Base-by-base conservation (phyloP, 2,113 vertebrate genomes). In the Lamprotornis superbus region DNA sequence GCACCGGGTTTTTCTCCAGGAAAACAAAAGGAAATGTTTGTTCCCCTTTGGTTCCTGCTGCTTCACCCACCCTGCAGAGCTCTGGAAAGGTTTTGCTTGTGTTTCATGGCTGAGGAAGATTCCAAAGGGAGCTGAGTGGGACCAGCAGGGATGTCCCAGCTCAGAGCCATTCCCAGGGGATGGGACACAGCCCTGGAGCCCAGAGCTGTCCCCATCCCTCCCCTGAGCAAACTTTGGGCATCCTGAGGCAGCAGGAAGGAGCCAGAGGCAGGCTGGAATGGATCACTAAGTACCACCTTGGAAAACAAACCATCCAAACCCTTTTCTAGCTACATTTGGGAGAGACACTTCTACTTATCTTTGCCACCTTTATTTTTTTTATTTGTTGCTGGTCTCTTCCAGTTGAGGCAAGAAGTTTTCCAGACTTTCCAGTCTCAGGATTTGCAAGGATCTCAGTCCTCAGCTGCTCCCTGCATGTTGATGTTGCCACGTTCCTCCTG, bases 201-300 rank as follows among this genome's bases (percentile, higher is more conserved):
- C 59, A 37, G 50, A 2, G 19, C 71, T 70, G 46, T 13, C 52
- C 70, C 86, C 61, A 39, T 4, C 40, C 40, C 39, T 69, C 6
- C 69, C 46, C 64, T 65, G 68, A 68, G 67, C 73, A 86, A 65
- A 59, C 71, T 21, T 5, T 7, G 59, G 82, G 28, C 65, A 33
- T 33, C 25, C 37, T 13, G 49, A 68, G 49, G 35, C 30, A 20
- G 69, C 73, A 81, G 67, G 69, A 77, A 60, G 68, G 85, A 93
- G 64, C 49, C 90, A 81, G 39, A 49, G 80, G 35, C 83, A 59
- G 42, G 19, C 81, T 81, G 28, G 22, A 64, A 67, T 4, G 87
- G 81, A 86, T 96, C 95, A 95, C 95, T 12, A 97, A 97, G 94
- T 97, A 95, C 95, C 95, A 93, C 24, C 93, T 74, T 59, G 69